Evolutionary conservation across 2,888 invertebrate genomes (phyloP).

Genomic region (Brenthis daphne): DNA sequence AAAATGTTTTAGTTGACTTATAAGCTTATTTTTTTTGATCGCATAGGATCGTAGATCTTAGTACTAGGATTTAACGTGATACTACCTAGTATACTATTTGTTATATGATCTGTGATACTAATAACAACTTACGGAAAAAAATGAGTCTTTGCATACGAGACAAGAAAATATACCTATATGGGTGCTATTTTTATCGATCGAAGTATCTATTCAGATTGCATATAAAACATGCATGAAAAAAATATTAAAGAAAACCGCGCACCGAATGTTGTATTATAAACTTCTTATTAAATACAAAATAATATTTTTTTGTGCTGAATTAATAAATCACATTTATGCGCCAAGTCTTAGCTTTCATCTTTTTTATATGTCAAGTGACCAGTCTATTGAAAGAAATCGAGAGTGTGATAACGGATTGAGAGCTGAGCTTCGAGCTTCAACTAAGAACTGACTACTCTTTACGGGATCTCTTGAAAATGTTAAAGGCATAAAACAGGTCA

Average conservation of each 20-base stretch:
- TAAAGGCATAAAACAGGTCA: constrained; percentile 8
- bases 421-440: constrained; percentile 1
- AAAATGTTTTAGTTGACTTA: no score
- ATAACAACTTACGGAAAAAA: no score
- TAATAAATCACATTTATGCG: constrained; percentile 11
- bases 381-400: constrained; percentile 26
- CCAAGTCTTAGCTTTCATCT: constrained; percentile 22
- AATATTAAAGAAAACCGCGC: background rate
- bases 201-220: no score
- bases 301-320: constrained; percentile 13
- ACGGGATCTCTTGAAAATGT: constrained; percentile 11
- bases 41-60: no score
- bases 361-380: constrained; percentile 35
- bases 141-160: no score
- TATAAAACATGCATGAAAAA: no score
- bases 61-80: no score
- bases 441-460: constrained; percentile 6
- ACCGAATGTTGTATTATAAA: background rate
- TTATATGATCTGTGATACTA: no score
- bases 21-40: no score
- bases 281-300: background rate
- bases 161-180: no score
- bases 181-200: no score
- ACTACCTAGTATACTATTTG: no score
- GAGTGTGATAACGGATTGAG: constrained; percentile 30